Evolutionary conservation across 1,140 invertebrate genomes (phyloP).

Genomic region (Wiebesia pumilae): DNA sequence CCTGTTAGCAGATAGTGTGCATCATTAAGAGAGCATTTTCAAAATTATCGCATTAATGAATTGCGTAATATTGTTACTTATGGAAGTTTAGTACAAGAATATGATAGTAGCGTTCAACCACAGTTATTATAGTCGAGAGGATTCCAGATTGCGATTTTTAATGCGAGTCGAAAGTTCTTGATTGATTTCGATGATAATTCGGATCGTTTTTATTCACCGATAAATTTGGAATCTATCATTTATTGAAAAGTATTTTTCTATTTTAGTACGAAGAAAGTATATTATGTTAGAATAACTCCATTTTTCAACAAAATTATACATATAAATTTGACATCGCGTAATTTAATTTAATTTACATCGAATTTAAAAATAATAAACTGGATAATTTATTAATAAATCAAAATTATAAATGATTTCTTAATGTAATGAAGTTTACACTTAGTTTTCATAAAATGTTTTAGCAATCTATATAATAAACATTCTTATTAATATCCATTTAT

Average conservation of each 20-base stretch:
- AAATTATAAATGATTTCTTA: no score
- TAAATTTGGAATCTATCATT: neutral
- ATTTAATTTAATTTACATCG: no score
- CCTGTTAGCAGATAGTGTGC: neutral
- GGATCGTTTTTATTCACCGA: neutral
- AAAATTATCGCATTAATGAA: slow-evolving; percentile 36
- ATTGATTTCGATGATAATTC: slow-evolving; percentile 23
- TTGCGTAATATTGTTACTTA: neutral
- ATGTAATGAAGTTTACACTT: no score
- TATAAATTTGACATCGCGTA: no score
- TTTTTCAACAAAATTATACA: neutral
- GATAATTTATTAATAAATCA: no score
- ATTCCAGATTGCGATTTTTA: slow-evolving; percentile 8
- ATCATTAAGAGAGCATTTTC: slow-evolving; percentile 22
- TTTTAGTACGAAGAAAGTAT: neutral
- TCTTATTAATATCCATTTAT: no score
- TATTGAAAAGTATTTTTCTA: neutral
- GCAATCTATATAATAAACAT: no score
- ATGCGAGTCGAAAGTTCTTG: slow-evolving; percentile 20
- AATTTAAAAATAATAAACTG: no score
- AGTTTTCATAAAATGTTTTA: no score
- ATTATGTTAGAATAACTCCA: neutral
- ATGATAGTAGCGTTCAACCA: neutral
- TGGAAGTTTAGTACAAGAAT: neutral
- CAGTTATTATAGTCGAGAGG: neutral